Percentiles rank a stretch among this genome's conserved stretches.
phyloP scores from a whole-genome alignment of 2,888 invertebrate species.

The Drosophila acutilabella region DNA sequence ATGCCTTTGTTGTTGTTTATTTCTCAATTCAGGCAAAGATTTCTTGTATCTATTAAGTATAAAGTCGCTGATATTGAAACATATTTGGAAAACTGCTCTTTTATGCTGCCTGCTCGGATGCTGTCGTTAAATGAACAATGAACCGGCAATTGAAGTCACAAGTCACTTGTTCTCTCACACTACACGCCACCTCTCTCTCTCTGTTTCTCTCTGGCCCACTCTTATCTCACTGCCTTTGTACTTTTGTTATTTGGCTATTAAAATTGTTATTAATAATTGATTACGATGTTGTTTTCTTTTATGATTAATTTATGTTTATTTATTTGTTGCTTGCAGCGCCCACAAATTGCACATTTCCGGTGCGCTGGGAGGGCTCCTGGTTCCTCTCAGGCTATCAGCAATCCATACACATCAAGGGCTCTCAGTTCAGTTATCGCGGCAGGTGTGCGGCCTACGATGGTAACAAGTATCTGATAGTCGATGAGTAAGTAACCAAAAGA shows the following conservation, averaged over 20 bases:
- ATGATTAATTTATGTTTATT: conserved; percentile 10
- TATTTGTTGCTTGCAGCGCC: conserved; percentile 73
- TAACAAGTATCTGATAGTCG: conserved; percentile 94
- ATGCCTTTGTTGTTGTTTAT: conserved; percentile 20
- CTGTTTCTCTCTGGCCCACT: neutral
- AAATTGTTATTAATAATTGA: conserved; percentile 65
- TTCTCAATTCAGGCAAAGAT: conserved; percentile 16
- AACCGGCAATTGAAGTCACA: conserved; percentile 70
- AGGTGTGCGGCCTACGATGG: conserved; percentile 93
- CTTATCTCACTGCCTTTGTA: conserved; percentile 50
- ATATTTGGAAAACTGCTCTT: conserved; percentile 49
- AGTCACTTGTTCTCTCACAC: conserved; percentile 6
- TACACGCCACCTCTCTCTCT: neutral
- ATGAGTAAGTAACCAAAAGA: conserved; percentile 90
- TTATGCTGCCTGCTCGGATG: conserved; percentile 41
- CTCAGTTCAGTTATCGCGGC: conserved; percentile 93
- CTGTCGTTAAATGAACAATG: conserved; percentile 74
- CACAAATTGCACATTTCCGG: conserved; percentile 92
- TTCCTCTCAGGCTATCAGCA: conserved; percentile 95
- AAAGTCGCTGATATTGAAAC: conserved; percentile 34
- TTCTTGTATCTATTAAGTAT: conserved; percentile 25
- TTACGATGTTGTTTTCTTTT: conserved; percentile 21
- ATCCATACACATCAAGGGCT: conserved; percentile 93
- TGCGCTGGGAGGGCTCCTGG: conserved; percentile 95
- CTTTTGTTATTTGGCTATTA: conserved; percentile 52